Percentiles rank a stretch among this genome's conserved stretches.
phyloP scores from a whole-genome alignment of 1,140 invertebrate species.

The Bombus polaris region DNA sequence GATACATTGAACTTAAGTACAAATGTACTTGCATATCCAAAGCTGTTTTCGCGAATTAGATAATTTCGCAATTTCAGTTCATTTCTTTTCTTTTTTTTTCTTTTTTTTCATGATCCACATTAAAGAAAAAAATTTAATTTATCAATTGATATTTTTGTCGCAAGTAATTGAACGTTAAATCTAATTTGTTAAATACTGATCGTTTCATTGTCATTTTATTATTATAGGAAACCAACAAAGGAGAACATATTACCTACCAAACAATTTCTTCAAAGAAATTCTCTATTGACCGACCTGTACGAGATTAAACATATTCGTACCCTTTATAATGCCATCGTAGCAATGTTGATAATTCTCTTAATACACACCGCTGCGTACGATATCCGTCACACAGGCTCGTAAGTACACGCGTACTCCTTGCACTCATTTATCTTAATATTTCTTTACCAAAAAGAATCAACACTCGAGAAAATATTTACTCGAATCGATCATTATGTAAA shows the following conservation, averaged over 20 bases:
- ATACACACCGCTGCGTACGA: slow-evolving; percentile 89
- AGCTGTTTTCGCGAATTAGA: background rate
- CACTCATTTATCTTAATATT: background rate
- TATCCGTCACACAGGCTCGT: slow-evolving; percentile 89
- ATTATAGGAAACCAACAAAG: slow-evolving; percentile 56
- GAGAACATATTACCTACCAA: slow-evolving; percentile 82
- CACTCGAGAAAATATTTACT: background rate
- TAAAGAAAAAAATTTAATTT: background rate
- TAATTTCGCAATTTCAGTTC: background rate
- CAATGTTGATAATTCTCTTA: slow-evolving; percentile 89
- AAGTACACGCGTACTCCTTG: slow-evolving; percentile 77
- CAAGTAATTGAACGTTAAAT: background rate
- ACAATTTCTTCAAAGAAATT: slow-evolving; percentile 88
- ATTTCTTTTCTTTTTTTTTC: no score
- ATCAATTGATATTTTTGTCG: background rate
- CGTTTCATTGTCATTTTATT: background rate
- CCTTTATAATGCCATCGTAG: slow-evolving; percentile 93
- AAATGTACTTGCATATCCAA: background rate
- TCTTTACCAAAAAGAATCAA: background rate
- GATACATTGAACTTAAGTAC: background rate
- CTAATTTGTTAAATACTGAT: background rate
- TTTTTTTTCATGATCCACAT: background rate
- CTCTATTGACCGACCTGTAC: slow-evolving; percentile 90
- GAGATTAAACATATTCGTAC: slow-evolving; percentile 91
- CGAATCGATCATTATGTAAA: background rate